These are phyloP conservation scores for Cynocephalus volans DNA, from an alignment of 2,113 vertebrate genomes.

Conservation along the genomic window DNA sequence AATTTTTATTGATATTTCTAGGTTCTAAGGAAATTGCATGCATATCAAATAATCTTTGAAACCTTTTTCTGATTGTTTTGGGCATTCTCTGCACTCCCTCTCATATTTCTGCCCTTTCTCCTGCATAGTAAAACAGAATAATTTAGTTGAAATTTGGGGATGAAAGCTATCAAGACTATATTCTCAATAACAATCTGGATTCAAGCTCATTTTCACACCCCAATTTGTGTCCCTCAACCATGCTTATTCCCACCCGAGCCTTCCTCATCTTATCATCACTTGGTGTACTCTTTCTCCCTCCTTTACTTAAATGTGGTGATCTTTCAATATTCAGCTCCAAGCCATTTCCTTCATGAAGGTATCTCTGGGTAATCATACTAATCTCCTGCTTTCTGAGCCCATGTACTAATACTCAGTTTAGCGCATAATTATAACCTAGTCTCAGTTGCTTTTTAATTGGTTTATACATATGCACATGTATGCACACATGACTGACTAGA, in stretches of 20 bases:
- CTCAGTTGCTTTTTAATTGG: not conserved
- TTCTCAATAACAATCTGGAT: slow-evolving; percentile 18
- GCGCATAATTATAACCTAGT: not conserved
- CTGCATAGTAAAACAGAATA: slow-evolving; percentile 18
- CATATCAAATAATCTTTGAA: slow-evolving; percentile 22
- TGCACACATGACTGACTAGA: not conserved
- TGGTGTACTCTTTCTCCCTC: not conserved
- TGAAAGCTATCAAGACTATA: not conserved
- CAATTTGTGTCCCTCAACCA: not conserved
- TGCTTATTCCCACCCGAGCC: not conserved
- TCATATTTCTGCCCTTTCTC: slow-evolving; percentile 26
- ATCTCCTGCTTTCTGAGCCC: not conserved
- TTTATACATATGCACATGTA: not conserved
- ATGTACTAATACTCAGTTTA: not conserved
- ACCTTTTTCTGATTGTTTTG: slow-evolving; percentile 8
- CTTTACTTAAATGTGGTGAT: not conserved
- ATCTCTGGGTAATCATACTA: not conserved
- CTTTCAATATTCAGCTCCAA: not conserved
- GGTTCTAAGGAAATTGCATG: slow-evolving; percentile 3
- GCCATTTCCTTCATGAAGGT: not conserved
- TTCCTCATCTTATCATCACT: not conserved
- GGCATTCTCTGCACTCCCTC: not conserved
- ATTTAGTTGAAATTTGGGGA: slow-evolving; percentile 27
- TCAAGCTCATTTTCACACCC: not conserved
- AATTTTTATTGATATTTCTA: slow-evolving; percentile 12